phyloP scores from a whole-genome alignment of 2,888 invertebrate species.

The Phymatocera aterrima region DNA sequence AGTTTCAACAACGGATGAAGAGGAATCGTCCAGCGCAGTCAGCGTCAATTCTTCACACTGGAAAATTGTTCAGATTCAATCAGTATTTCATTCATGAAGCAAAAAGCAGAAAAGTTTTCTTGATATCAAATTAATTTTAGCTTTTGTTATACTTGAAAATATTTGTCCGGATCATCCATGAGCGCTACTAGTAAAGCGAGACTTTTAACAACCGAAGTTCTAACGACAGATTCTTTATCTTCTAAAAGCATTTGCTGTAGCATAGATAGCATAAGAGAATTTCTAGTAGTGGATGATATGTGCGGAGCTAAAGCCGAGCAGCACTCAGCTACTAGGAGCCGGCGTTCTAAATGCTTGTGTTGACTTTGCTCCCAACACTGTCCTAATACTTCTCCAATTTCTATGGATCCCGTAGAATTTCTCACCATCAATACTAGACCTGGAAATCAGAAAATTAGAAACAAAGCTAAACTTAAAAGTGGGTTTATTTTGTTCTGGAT shows the following conservation, averaged over 20 bases:
- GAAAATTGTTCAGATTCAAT: no score
- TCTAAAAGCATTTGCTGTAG: conserved; percentile 83
- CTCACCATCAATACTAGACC: conserved; percentile 75
- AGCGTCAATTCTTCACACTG: conserved; percentile 79
- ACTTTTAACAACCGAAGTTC: conserved; percentile 80
- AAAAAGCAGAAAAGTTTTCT: no score
- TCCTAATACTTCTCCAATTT: conserved; percentile 83
- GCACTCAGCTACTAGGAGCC: conserved; percentile 82
- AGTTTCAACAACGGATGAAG: conserved; percentile 76
- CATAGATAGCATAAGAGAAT: conserved; percentile 84
- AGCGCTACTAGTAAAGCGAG: conserved; percentile 80
- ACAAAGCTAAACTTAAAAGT: neutral
- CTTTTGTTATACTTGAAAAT: conserved; percentile 76
- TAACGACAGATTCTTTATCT: conserved; percentile 80
- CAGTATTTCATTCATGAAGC: no score
- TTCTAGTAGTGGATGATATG: conserved; percentile 80
- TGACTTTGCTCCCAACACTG: conserved; percentile 85
- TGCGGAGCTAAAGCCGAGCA: conserved; percentile 82
- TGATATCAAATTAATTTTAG: no score
- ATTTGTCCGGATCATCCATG: conserved; percentile 82
- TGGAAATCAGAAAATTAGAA: conserved; percentile 52
- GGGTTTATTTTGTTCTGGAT: neutral
- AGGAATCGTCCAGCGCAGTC: conserved; percentile 78
- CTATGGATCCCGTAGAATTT: conserved; percentile 75
- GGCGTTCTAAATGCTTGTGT: conserved; percentile 81